phyloP scores from a whole-genome alignment of 23 tunicate species.

The Halocynthia aurantium region DNA sequence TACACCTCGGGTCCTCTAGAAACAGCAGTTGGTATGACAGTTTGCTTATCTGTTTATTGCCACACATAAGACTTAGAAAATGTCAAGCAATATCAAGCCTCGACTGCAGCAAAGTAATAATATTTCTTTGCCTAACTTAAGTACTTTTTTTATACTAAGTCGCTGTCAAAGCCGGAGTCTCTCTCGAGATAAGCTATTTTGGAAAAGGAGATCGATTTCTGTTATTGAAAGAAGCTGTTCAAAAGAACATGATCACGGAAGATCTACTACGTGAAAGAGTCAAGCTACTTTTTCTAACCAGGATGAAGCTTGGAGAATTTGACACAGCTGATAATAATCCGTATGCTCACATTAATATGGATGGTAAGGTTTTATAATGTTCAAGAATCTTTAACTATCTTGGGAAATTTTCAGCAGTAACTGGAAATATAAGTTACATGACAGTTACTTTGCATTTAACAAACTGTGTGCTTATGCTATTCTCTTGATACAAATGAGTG shows the following conservation, averaged over 20 bases:
- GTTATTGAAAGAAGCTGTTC: constrained; percentile 37
- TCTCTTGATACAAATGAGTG: too few relatives aligned
- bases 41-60: not conserved
- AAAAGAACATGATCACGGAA: constrained; percentile 29
- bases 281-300: constrained; percentile 44
- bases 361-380: constrained; percentile 31
- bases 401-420: too few relatives aligned
- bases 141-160: constrained; percentile 2
- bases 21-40: constrained; percentile 74
- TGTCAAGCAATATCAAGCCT: not conserved
- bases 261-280: constrained; percentile 41
- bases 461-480: too few relatives aligned
- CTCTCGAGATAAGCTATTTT: constrained; percentile 53
- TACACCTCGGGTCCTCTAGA: constrained; percentile 52
- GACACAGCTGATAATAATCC: constrained; percentile 61
- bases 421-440: too few relatives aligned
- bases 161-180: constrained; percentile 61
- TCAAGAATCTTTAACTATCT: too few relatives aligned
- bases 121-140: not conserved
- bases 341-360: constrained; percentile 43
- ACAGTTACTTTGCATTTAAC: too few relatives aligned
- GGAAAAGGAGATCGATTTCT: constrained; percentile 43
- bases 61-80: too few relatives aligned
- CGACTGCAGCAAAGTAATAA: too few relatives aligned
- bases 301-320: constrained; percentile 77